Base-by-base conservation (phyloP, 1,140 invertebrate species). In the Penaeus vannamei region DNA sequence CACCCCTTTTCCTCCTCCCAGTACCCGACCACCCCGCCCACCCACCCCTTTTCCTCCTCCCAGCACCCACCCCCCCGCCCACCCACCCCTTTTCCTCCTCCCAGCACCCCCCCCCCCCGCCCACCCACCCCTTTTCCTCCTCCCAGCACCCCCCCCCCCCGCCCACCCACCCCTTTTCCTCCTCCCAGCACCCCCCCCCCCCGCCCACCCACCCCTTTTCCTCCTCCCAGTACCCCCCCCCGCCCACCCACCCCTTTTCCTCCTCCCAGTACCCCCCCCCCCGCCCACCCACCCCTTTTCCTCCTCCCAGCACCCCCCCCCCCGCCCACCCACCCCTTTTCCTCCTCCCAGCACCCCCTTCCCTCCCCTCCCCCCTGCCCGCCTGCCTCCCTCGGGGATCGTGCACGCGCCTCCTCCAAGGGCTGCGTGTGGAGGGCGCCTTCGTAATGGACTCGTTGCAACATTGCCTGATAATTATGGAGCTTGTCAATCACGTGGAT, bases 401-500 rank as follows among this genome's bases (percentile, higher is more conserved):
- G 42, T 53, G 22, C 60, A 7, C 42, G n/a, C 42, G 53, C 79
- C 79, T 53, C 42, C 79, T 32, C 19, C 79, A n/a, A 0, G 26
- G 8, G 2, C 42, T 46, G 20, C 42, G 53, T 53, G 53, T 53
- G 22, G 36, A 61, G 53, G 19, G 26, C 14, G 26, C 29, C 20
- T 23, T 29, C 22, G 77, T 81, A 81, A 81, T 87, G 32, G 77
- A 62, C 77, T 66, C 86, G 61, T 87, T 62, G 64, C 79, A 87
- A 53, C 60, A 62, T 46, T 53, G 79, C 36, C 59, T 29, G 77
- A 87, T 87, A 87, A 87, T 87, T 87, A 81, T 32, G 60, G 86
- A 82, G 62, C 86, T 87, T 87, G 86, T 87, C 86, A 87, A 87
- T 87, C 86, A 87, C 60, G 61, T 20, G 32, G 77, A 87, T 87